A percentile compares a stretch with the other conserved stretches of the same genome.
Evolutionary conservation across 2,797 vertebrate genomes (phyloP).

Genomic region (Liasis olivaceus): DNA sequence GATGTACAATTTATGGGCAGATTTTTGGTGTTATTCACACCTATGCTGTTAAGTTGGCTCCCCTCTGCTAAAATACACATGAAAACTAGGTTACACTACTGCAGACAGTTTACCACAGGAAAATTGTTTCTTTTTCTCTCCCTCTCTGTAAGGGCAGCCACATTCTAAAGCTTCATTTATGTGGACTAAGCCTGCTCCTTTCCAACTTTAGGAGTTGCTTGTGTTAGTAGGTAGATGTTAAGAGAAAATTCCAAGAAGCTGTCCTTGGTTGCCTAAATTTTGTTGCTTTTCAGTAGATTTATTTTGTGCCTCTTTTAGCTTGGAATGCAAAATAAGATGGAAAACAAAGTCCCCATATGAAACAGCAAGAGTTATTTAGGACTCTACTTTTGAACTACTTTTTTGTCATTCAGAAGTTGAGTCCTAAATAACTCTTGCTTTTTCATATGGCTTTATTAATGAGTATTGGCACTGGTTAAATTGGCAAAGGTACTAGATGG

Average conservation of each 20-base stretch:
- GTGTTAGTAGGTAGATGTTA: neutral
- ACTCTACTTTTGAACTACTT: neutral
- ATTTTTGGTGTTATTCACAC: neutral
- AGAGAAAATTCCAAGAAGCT: neutral
- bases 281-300: neutral
- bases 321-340: neutral
- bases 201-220: neutral
- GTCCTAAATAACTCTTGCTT: neutral
- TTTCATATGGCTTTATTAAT: neutral
- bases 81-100: neutral
- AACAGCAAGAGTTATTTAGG: conserved; percentile 21
- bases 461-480: conserved; percentile 1
- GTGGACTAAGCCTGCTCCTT: neutral
- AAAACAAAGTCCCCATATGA: neutral
- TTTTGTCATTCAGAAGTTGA: neutral
- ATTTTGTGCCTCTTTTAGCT: neutral
- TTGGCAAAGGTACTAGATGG: neutral
- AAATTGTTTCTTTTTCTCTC: neutral
- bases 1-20: neutral
- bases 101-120: neutral
- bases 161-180: neutral
- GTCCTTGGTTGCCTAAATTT: neutral
- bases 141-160: neutral
- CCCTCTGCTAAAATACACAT: neutral
- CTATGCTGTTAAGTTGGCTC: neutral